Evolutionary conservation across 2,888 invertebrate genomes (phyloP), one percentile per base, ranked within the genome.

Genomic region (Metellina segmentata): DNA sequence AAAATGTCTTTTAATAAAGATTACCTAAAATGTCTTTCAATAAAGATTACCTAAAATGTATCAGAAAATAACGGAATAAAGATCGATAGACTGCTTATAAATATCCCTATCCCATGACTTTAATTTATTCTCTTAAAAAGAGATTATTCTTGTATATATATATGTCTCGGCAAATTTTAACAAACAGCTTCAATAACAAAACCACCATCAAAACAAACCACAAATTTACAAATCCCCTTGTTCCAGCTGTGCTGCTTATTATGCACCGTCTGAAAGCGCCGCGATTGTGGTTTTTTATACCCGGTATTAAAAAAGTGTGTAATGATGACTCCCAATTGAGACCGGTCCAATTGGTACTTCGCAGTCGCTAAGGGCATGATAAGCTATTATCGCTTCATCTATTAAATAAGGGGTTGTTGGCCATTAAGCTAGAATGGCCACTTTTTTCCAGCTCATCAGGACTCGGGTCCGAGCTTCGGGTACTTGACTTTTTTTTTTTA

Each of bases 351-450:
- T 91, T 87, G 77, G 87, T 86, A 87, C 87, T 87, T 87, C 72
- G 71, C 78, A 51, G 71, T 82, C 34, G 71, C 87, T 82, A 72
- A 79, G 53, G 85, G 89, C 89, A 49, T 72, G 52, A 72, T 71
- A 71, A 48, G 81, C 61, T 75, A 91, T 91, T 91, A 91, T 91
- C 87, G 91, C 77, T 78, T 91, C 82, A 77, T 82, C 91, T 82
- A 91, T 91, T 91, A 91, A 83, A 90, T 85, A 87, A 81, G 87
- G 77, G 91, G 91, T 91, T 91, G 82, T 91, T 91, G 91, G 71
- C 87, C 91, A 91, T 87, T 91, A 87, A 82, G 70, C 77, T 72
- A 72, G 86, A 71, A 74, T 90, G 85, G 85, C 81, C 75, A 81
- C 81, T 91, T 91, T 86, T 90, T 79, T 48, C 49, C 49, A 51